These are phyloP conservation scores for Struthidea cinerea DNA, from an alignment of 2,113 vertebrate species.

Conservation along the genomic window DNA sequence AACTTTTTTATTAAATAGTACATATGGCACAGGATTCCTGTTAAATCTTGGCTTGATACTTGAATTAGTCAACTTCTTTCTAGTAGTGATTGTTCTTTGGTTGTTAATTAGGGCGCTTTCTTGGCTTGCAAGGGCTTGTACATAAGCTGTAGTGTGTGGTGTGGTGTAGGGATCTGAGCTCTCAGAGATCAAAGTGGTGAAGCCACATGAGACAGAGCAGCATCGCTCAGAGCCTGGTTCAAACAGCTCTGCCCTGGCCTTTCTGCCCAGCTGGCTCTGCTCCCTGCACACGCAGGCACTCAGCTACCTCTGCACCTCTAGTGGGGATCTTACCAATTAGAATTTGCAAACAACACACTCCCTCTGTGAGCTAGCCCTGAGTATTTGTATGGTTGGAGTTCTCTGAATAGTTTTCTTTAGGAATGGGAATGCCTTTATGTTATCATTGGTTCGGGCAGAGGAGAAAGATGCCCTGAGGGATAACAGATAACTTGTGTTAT, in stretches of 20 bases:
- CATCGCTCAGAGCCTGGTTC: background rate
- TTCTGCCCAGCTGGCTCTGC: background rate
- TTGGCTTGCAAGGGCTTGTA: background rate
- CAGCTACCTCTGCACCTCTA: background rate
- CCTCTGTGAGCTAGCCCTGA: background rate
- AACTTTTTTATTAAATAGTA: background rate
- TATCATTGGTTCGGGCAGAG: background rate
- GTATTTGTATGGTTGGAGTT: background rate
- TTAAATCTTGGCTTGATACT: background rate
- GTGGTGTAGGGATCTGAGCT: background rate
- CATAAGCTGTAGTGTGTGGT: background rate
- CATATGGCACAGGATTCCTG: background rate
- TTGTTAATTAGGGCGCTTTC: background rate
- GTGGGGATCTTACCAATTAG: fast-evolving
- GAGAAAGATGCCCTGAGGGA: background rate
- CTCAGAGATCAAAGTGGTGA: background rate
- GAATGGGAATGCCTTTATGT: background rate
- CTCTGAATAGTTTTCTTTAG: background rate
- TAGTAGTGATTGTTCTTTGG: background rate
- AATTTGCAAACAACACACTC: background rate
- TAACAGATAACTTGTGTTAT: background rate
- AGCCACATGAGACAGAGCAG: background rate
- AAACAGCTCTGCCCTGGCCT: background rate
- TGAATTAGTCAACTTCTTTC: background rate
- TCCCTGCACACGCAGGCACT: too few species aligned